These are phyloP conservation scores for Cecidostiba fungosa DNA, from an alignment of 2,888 invertebrate species.

Conservation along the genomic window DNA sequence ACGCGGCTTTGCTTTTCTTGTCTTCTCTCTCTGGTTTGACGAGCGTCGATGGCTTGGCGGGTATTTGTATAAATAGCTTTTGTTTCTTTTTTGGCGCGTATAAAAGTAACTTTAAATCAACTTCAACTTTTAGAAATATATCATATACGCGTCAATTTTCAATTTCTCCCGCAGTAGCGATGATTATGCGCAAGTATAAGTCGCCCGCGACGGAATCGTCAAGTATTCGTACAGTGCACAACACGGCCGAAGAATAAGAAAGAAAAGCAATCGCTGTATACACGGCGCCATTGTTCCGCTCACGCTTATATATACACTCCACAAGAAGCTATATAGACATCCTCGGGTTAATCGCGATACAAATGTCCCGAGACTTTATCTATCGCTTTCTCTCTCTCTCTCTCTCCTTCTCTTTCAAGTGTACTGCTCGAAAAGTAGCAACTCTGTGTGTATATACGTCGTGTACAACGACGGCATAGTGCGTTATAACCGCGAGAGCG, in stretches of 20 bases:
- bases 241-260: not conserved
- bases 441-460: not conserved
- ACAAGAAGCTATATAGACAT: not conserved
- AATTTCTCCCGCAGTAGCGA: not conserved
- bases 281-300: constrained; percentile 41
- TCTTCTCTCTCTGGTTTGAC: not conserved
- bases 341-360: constrained; percentile 60
- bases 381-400: constrained; percentile 21
- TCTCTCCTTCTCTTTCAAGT: constrained; percentile 37
- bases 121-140: not conserved
- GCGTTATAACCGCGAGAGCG: constrained; percentile 38
- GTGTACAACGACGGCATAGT: not conserved
- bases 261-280: constrained; percentile 41
- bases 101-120: not conserved
- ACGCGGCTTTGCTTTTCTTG: not conserved
- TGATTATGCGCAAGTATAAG: not conserved
- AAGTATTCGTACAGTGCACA: not conserved
- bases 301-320: not conserved
- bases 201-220: not conserved
- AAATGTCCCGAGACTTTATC: constrained; percentile 59
- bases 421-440: constrained; percentile 9
- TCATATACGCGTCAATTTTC: not conserved
- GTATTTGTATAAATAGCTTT: not conserved
- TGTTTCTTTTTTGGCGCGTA: not conserved
- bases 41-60: not conserved